Evolutionary conservation across 2,797 vertebrate genomes (phyloP).

Genomic region (Girardinus metallicus): DNA sequence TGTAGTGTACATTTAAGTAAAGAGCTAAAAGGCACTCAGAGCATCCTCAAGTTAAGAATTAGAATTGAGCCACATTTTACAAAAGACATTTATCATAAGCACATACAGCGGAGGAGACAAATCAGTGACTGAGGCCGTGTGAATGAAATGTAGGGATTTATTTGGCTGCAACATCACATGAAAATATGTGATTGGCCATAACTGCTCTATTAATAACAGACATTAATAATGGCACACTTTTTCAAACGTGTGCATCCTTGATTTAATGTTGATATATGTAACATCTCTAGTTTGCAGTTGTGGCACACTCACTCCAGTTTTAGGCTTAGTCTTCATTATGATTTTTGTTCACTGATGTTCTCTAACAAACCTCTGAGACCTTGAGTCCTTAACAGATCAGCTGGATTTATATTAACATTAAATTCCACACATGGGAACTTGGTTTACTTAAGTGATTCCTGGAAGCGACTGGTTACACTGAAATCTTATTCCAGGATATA

Average conservation of each 20-base stretch:
- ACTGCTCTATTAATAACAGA: too few species aligned
- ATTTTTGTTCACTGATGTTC: not conserved
- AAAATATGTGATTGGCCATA: too few species aligned
- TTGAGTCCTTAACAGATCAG: too few species aligned
- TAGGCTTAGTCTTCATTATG: not conserved
- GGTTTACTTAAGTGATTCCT: not conserved
- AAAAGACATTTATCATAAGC: too few species aligned
- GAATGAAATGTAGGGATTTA: too few species aligned
- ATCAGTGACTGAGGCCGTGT: too few species aligned
- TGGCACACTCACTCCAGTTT: not conserved
- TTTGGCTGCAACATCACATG: too few species aligned
- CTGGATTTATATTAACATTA: too few species aligned
- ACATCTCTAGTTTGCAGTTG: not conserved
- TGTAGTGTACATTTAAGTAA: not conserved
- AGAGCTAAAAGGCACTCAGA: not conserved
- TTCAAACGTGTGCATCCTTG: too few species aligned
- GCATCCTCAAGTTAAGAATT: not conserved
- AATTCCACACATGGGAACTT: not conserved
- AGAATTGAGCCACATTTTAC: not conserved
- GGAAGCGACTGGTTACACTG: not conserved
- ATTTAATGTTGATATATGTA: not conserved
- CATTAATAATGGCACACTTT: too few species aligned
- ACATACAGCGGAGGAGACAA: too few species aligned
- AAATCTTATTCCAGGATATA: not conserved
- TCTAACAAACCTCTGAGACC: too few species aligned